These are phyloP conservation scores for Novumbra hubbsi DNA, from an alignment of 2,797 vertebrate species.

Conservation along the genomic window DNA sequence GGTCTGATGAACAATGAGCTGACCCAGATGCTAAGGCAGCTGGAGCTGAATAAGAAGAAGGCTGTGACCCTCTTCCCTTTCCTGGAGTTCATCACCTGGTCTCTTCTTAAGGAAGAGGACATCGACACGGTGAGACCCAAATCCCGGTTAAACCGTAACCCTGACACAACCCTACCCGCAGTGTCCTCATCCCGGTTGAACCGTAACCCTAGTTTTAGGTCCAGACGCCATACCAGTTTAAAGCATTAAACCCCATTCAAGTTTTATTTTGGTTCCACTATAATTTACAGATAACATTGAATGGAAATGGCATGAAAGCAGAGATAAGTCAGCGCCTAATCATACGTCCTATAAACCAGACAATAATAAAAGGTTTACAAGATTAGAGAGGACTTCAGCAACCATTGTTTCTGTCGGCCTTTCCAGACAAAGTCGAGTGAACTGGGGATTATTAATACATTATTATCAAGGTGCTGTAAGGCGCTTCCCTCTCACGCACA, in stretches of 20 bases:
- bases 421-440: background rate
- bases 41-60: slow-evolving; percentile 45
- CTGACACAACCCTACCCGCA: background rate
- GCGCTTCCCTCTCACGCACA: background rate
- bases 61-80: slow-evolving; percentile 39
- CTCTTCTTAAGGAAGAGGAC: slow-evolving; percentile 41
- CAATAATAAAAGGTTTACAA: background rate
- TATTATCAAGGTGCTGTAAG: background rate
- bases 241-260: background rate
- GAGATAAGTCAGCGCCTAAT: slow-evolving; percentile 5
- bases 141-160: background rate
- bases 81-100: slow-evolving; percentile 56
- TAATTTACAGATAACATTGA: background rate
- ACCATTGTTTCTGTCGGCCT: background rate
- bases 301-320: background rate
- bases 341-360: background rate
- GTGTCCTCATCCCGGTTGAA: background rate
- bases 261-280: background rate
- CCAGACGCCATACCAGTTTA: too few relatives aligned
- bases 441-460: background rate
- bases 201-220: background rate
- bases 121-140: slow-evolving; percentile 27
- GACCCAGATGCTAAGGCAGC: slow-evolving; percentile 31
- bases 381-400: background rate
- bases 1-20: slow-evolving; percentile 43